Base-by-base conservation (phyloP, 2,113 vertebrate species). In the Geothlypis trichas region DNA sequence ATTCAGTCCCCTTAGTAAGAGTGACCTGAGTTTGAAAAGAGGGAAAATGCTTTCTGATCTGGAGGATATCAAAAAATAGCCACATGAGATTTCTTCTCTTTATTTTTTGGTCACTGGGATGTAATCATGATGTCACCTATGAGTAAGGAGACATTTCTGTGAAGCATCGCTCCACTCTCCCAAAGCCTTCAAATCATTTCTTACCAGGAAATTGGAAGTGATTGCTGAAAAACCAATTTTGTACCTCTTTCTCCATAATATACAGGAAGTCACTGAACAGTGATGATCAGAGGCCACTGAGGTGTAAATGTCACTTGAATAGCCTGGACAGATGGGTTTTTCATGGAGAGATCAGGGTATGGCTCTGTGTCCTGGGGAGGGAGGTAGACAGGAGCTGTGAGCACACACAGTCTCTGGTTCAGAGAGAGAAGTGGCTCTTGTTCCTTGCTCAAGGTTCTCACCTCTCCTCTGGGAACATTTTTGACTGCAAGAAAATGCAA, bases 281-380 rank as follows among this genome's bases (percentile, higher is more conserved):
- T 23, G 76, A 87, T 91, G 84, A 84, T 68, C 93, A 87, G 69
- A 76, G 67, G 52, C 52, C 87, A 91, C 24, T 74, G 84, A 87
- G 95, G 84, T 84, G 78, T 49, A 95, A 94, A 86, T 89, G 78
- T 37, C 81, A 76, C 55, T 79, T 67, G 67, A 94, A 90, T 10
- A 80, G 68, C 83, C 76, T 67, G 75, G 83, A 66, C 87, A 96
- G 85, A 91, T 84, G 89, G 67, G 46, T 55, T 88, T 82, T 86
- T 74, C 54, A 77, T 24, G n/a, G 39, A 69, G 49, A 82, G 46
- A 84, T 97, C 76, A 69, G 84, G 30, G 30, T 42, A 31, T 14
- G 67, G 58, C 67, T 87, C 0, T 35, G 62, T 68, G 69, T 92
- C 51, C 88, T 71, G 72, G 72, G 84, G 46, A 83, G 58, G 18